These are phyloP conservation scores for Ptychodera flava DNA, from an alignment of 35 echinoderm and acorn worm genomes.

Conservation along the genomic window DNA sequence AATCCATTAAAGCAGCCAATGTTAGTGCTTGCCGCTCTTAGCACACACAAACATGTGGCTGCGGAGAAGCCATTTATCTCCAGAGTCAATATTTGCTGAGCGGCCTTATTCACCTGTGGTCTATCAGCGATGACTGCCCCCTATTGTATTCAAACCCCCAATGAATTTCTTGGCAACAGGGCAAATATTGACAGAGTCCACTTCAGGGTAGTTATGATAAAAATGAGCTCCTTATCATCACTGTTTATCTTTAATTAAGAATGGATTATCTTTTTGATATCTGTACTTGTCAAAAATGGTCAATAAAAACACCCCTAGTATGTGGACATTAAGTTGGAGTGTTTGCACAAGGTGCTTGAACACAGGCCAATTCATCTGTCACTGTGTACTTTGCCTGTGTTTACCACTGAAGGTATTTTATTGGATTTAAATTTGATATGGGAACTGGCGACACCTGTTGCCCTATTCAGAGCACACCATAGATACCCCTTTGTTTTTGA, in stretches of 20 bases:
- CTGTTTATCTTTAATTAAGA: neutral
- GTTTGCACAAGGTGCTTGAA: neutral
- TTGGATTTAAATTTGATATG: neutral
- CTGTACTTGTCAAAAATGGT: neutral
- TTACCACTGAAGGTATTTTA: neutral
- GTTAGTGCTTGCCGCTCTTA: neutral
- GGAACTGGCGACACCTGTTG: neutral
- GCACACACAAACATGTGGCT: neutral
- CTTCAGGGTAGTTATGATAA: neutral
- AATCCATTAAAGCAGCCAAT: neutral
- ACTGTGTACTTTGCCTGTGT: neutral
- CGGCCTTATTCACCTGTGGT: neutral
- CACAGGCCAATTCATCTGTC: neutral
- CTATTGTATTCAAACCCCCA: neutral
- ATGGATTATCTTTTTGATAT: neutral
- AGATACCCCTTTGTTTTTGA: too few relatives aligned
- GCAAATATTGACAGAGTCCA: too few relatives aligned
- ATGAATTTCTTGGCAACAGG: neutral
- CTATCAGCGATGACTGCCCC: neutral
- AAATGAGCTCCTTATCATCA: neutral
- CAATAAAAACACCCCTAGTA: neutral
- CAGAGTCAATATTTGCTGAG: neutral
- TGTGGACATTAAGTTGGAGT: neutral
- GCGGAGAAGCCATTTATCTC: neutral
- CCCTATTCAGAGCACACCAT: too few relatives aligned